phyloP scores from a whole-genome alignment of 1,140 invertebrate genomes.

The Streblospio benedicti region DNA sequence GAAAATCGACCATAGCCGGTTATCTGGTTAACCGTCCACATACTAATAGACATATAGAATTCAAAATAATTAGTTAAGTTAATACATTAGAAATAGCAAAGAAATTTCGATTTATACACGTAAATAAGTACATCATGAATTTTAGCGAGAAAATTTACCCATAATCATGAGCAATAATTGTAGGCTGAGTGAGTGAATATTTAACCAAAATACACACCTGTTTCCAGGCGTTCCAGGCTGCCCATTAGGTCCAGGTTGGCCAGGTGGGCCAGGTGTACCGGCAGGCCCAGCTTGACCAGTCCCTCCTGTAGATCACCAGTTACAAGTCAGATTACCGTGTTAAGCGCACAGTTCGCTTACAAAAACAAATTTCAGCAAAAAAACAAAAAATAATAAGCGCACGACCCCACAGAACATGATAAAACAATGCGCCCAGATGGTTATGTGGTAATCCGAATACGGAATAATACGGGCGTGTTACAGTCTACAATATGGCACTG shows the following conservation, averaged over 20 bases:
- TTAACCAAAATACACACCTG: neutral
- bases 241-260: neutral
- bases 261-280: slow-evolving; percentile 9
- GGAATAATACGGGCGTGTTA: no score
- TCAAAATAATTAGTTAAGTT: slow-evolving; percentile 1
- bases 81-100: neutral
- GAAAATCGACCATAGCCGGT: no score
- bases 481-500: no score
- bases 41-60: neutral
- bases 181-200: neutral
- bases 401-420: no score
- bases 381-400: no score
- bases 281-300: neutral
- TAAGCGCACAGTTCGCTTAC: no score
- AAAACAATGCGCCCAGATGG: no score
- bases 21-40: no score
- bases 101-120: neutral
- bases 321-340: no score
- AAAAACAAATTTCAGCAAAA: no score
- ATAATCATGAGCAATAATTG: neutral
- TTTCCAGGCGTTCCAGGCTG: slow-evolving; percentile 1
- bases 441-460: no score
- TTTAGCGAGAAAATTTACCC: neutral
- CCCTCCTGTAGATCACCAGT: no score
- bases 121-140: neutral